Base-by-base conservation (phyloP, 2,797 vertebrate species). In the Austrolebias charrua region DNA sequence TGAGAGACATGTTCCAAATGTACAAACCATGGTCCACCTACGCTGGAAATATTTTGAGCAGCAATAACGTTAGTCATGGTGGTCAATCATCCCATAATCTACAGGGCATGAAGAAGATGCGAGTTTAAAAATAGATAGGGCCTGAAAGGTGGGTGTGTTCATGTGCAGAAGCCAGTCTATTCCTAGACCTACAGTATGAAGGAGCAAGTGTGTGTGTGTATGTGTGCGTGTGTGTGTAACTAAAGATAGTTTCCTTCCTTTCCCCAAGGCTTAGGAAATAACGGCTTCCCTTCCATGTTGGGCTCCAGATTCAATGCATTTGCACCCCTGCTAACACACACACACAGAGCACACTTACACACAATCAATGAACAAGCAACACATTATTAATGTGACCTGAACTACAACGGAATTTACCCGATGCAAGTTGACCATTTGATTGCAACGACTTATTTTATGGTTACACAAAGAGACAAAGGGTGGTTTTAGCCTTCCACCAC, bases 191-290 rank as follows among this genome's bases (percentile, higher is more conserved):
- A 66, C 74, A 76, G 75, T 70, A 65, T 64, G 69, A 70, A 66
- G 75, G 65, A 76, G 80, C 68, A 58, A 24, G 62, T 82, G 66
- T 76, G 63, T 55, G 59, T 75, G 49, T 45, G 44, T 40, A 31
- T 73, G 63, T 66, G 55, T 51, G 49, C 48, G 45, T 60, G 60
- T 68, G 44, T 71, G 55, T 71, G 59, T 60, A 76, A 66, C 63
- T 83, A 72, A 71, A 72, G 75, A 83, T 84, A 73, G 75, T 72
- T 88, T 90, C 86, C 89, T 90, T 88, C 87, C 84, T 71, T 68
- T 73, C 62, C 65, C 74, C 52, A 48, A 58, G 79, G 66, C 51
- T 79, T 69, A 82, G 89, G 79, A 87, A 87, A 75, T 77, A 73
- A 81, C 57, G 20, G 61, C 69, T 84, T 83, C 77, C 68, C 53